Conservation (phyloP, 2,113 vertebrate genomes). For the Cathartes aura region DNA sequence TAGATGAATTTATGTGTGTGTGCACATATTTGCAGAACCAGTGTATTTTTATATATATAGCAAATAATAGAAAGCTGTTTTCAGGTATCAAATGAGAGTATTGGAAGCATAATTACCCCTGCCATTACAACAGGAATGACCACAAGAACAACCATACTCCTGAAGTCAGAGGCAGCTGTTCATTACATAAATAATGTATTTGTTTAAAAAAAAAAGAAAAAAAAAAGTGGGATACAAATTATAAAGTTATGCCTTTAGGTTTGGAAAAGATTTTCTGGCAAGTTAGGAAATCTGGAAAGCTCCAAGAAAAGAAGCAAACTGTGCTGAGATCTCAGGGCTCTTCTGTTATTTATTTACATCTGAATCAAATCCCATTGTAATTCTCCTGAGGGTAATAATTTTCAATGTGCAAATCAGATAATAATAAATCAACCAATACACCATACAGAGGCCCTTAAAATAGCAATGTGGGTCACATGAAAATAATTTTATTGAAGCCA, state of each 20-base stretch:
- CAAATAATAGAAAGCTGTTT: background rate
- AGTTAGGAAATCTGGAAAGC: background rate
- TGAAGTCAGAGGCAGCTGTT: background rate
- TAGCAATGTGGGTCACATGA: conserved; percentile 16
- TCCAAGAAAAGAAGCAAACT: background rate
- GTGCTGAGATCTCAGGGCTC: conserved; percentile 20
- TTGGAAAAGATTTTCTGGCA: conserved; percentile 32
- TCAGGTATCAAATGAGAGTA: background rate
- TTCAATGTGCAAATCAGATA: conserved; percentile 66
- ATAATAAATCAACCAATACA: conserved; percentile 53
- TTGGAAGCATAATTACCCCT: background rate
- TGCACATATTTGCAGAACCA: background rate
- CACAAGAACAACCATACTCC: background rate
- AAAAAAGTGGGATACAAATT: background rate
- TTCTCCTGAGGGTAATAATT: conserved; percentile 34
- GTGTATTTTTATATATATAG: background rate
- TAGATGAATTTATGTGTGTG: background rate
- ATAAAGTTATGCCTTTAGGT: background rate
- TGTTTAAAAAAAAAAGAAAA: background rate
- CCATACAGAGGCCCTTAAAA: conserved; percentile 34
- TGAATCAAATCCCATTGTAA: conserved; percentile 38
- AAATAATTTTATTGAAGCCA: conserved; percentile 32
- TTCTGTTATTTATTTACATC: conserved; percentile 64
- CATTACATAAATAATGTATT: background rate
- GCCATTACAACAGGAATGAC: background rate